phyloP scores from a whole-genome alignment of 2,113 vertebrate species.

The Rhynchopsitta pachyrhyncha region DNA sequence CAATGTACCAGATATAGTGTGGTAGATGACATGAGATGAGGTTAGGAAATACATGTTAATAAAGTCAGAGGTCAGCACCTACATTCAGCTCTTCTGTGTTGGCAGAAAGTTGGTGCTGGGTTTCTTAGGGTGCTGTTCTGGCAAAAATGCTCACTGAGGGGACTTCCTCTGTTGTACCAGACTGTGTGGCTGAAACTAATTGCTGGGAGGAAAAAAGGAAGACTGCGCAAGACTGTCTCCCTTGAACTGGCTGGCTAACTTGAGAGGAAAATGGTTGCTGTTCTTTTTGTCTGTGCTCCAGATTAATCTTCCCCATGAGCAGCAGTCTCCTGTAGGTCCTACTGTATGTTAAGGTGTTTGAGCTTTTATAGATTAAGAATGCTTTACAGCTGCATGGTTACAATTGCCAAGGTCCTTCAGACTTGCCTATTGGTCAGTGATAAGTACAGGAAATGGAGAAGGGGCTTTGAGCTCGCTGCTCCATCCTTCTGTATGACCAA shows the following conservation, averaged over 20 bases:
- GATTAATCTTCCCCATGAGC: background rate
- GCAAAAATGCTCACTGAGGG: background rate
- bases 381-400: background rate
- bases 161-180: slow-evolving; percentile 26
- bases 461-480: background rate
- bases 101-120: background rate
- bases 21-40: background rate
- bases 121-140: background rate
- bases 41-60: background rate
- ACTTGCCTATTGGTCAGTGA: background rate
- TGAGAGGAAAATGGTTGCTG: background rate
- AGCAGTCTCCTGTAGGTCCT: background rate
- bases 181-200: slow-evolving; percentile 8
- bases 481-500: background rate
- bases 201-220: slow-evolving; percentile 3
- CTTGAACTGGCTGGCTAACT: background rate
- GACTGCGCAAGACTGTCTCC: background rate
- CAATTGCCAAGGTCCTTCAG: background rate
- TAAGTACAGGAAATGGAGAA: background rate
- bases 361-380: background rate
- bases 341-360: background rate
- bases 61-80: background rate
- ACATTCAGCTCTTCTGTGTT: background rate
- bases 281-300: background rate
- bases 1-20: background rate